Evolutionary conservation across 1,140 invertebrate genomes (phyloP), one percentile per base, ranked within the genome.

Genomic region (Phymorhynchus buccinoides): DNA sequence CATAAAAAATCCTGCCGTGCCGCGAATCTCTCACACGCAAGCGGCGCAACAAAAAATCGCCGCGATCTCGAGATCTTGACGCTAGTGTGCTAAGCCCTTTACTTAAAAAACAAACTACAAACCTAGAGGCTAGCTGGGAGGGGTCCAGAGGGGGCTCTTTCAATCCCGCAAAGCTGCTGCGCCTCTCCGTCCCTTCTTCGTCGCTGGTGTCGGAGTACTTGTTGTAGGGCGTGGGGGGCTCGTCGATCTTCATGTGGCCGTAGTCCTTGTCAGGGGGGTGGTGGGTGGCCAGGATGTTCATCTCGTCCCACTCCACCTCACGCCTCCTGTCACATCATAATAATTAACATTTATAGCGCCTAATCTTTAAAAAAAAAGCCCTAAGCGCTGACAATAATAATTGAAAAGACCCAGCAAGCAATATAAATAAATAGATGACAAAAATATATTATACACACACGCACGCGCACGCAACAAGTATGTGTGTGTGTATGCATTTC

Each of bases 241-340:
- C 98, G 90, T 99, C 97, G 84, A 99, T 98, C 95, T 99, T 99
- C 98, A 99, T 99, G 91, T 99, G 98, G 16, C 99, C 99, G 94
- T 99, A 99, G 94, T 99, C 98, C 94, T 99, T 99, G 92, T 98
- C 98, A 42, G 97, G 94, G 66, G 99, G 99, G 95, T 99, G 99
- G 90, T 98, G 95, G 6, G 99, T 99, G 84, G 98, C 98, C 89
- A 99, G 95, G 87, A 99, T 99, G 94, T 99, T 99, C 96, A 99
- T 98, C 95, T 99, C 98, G 94, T 99, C 99, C 95, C 98, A 99
- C 95, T 98, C 97, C 93, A 97, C 97, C 85, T 94, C 89, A 86
- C 92, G 90, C 68, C 84, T 86, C 56, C 87, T 87, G 81, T 71
- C 85, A 87, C 35, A 37, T 18, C 39, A 35, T 16, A 35, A 42